phyloP scores from a whole-genome alignment of 2,888 invertebrate species.

The Rhagonycha lutea region DNA sequence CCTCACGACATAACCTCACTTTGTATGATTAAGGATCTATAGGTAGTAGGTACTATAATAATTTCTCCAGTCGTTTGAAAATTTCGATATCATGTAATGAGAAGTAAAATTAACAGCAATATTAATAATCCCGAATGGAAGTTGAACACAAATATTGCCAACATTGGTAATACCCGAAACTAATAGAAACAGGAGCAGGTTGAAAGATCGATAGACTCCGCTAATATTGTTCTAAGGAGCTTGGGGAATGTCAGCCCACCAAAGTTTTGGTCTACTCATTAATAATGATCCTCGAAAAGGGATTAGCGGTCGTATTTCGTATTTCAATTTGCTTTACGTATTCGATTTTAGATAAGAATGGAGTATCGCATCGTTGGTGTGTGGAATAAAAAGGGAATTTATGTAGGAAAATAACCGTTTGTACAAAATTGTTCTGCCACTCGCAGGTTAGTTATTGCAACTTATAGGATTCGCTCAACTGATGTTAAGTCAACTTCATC shows the following conservation, averaged over 20 bases:
- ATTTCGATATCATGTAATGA: neutral
- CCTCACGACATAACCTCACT: neutral
- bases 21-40: neutral
- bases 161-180: constrained; percentile 30
- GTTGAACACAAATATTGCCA: constrained; percentile 26
- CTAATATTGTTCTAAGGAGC: constrained; percentile 42
- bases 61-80: neutral
- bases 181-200: constrained; percentile 29
- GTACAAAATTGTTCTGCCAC: constrained; percentile 28
- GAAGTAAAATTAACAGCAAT: neutral
- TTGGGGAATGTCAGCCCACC: constrained; percentile 40
- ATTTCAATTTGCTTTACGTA: constrained; percentile 30
- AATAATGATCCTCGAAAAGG: constrained; percentile 46
- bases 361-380: neutral
- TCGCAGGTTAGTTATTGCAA: constrained; percentile 38
- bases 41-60: too few species aligned
- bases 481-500: constrained; percentile 35
- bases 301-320: constrained; percentile 44
- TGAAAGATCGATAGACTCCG: constrained; percentile 40
- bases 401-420: neutral
- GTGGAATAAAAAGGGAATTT: constrained; percentile 3
- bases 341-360: neutral
- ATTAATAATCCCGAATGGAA: constrained; percentile 15
- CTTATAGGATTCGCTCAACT: constrained; percentile 36
- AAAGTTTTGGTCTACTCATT: constrained; percentile 45